Evolutionary conservation across 2,113 vertebrate genomes (phyloP), one percentile per base, ranked within the genome.

Genomic region (Mirounga angustirostris): DNA sequence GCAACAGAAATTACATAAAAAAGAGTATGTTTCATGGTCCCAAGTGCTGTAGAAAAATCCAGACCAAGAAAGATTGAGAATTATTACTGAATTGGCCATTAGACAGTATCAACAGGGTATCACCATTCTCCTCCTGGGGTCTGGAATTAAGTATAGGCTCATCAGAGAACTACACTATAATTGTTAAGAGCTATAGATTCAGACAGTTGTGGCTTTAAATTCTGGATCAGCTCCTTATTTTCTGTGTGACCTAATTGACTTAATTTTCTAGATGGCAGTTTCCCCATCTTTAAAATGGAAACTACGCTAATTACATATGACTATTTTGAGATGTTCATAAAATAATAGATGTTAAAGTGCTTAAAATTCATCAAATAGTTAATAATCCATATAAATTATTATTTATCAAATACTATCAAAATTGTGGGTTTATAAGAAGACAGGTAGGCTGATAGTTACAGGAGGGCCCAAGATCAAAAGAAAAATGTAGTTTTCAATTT

Each of bases 331-430:
- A 28, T 22, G 40, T 93, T 92, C 92, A 73, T 43, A 30, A 88
- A 91, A 93, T 89, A 33, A 71, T 21, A 71, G n/a, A 71, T 36
- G 1, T 24, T 82, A 33, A 78, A 92, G n/a, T 54, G 28, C 36
- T 94, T 78, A 43, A n/a, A 58, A 52, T 2, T 40, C 69, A 81
- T 5, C 28, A 82, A 93, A 83, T 69, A 65, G 76, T 21, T 84
- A 67, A 90, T 91, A 69, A 91, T 73, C 18, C n/a, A 69, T 54
- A 79, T 81, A 61, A 93, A 85, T 89, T 56, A 67, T 12, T 65
- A 79, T n/a, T n/a, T 40, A 26, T 96, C 24, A 76, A 30, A 46
- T 33, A 26, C 3, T 50, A 50, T 87, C 58, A 91, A 65, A 87
- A 56, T 5, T 80, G 3, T 59, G 40, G 26, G 33, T 73, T 93